These are phyloP conservation scores for Tonatia bakeri DNA, from an alignment of 2,113 vertebrate genomes.

Conservation along the genomic window DNA sequence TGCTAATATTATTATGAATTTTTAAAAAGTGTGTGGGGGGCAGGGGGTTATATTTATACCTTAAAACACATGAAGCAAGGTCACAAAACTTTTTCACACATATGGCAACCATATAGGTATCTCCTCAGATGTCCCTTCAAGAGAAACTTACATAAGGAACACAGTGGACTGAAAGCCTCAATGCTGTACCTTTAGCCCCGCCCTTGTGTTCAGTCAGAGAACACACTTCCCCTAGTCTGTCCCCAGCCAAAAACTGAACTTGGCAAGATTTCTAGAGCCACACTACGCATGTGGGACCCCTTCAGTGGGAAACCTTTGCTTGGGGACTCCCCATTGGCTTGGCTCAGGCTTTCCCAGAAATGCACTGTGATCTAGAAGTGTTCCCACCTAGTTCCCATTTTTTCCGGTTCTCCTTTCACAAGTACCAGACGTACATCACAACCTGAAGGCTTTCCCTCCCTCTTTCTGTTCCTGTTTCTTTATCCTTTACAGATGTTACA, in stretches of 20 bases:
- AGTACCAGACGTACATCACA: background rate
- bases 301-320: background rate
- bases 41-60: background rate
- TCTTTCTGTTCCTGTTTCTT: background rate
- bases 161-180: fast-evolving
- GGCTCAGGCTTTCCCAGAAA: background rate
- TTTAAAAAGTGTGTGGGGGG: background rate
- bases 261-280: background rate
- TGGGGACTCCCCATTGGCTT: background rate
- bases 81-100: background rate
- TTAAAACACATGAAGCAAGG: background rate
- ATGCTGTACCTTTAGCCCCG: background rate
- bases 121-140: background rate
- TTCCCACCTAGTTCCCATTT: background rate
- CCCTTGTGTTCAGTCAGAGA: background rate
- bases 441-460: background rate
- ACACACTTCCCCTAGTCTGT: background rate
- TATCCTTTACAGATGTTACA: background rate
- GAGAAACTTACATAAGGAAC: background rate
- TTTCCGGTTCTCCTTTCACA: background rate
- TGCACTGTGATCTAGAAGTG: background rate
- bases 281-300: background rate
- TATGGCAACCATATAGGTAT: background rate
- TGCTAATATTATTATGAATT: background rate
- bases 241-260: background rate